phyloP scores from a whole-genome alignment of 2,888 invertebrate genomes.

The Trichopoda pennipes region DNA sequence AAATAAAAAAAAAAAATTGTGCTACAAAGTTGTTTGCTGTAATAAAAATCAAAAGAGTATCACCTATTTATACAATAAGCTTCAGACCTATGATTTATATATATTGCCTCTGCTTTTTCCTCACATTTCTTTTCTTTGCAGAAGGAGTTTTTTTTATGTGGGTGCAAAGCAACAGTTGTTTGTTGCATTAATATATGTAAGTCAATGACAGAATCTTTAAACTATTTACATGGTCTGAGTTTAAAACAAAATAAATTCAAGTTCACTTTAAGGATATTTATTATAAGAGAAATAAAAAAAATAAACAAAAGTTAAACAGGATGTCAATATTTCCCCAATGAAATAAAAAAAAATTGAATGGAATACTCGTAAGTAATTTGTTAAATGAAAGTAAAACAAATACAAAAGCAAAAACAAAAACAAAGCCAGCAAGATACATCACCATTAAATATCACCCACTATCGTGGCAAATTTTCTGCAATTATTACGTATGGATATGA shows the following conservation, averaged over 20 bases:
- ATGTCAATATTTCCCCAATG: conserved; percentile 1
- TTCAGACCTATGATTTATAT: conserved; percentile 13
- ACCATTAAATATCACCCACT: conserved; percentile 49
- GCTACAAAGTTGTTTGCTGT: not conserved
- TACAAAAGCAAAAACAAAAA: not conserved
- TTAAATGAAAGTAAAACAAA: too few relatives aligned
- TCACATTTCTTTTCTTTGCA: not conserved
- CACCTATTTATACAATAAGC: conserved; percentile 7
- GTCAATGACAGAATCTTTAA: not conserved
- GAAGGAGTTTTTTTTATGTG: conserved; percentile 1
- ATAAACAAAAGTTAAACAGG: not conserved
- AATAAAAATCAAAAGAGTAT: not conserved
- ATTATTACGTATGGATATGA: conserved; percentile 50
- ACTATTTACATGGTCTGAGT: conserved; percentile 26
- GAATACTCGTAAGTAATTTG: too few relatives aligned
- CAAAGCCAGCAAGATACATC: not conserved
- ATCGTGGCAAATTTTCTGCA: conserved; percentile 37
- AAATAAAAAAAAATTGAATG: not conserved
- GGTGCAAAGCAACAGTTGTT: conserved; percentile 52
- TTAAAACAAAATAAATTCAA: conserved; percentile 10
- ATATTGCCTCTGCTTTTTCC: not conserved
- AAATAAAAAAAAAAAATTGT: not conserved
- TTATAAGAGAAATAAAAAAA: not conserved
- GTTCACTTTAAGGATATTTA: conserved; percentile 32
- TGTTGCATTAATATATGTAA: not conserved